phyloP scores from a whole-genome alignment of 2,888 invertebrate genomes.

The Aphidius colemani region DNA sequence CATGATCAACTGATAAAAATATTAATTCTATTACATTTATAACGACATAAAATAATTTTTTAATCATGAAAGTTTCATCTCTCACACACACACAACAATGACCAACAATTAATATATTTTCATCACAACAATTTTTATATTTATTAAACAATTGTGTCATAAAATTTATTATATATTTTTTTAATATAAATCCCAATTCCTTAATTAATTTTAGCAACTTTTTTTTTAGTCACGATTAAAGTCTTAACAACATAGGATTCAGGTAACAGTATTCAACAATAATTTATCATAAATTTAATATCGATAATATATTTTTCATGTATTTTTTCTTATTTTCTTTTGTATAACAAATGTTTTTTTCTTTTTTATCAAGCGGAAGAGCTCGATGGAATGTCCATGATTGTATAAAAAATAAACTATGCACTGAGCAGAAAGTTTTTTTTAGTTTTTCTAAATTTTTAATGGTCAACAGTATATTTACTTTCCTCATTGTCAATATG shows the following conservation, averaged over 20 bases:
- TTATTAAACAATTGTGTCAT: constrained; percentile 7
- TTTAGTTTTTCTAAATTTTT: neutral
- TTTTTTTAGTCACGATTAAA: neutral
- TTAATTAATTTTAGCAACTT: neutral
- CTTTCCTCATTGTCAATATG: constrained; percentile 25
- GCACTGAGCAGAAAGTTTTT: neutral
- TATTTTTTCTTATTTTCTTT: neutral
- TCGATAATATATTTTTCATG: neutral
- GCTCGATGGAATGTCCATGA: constrained; percentile 6
- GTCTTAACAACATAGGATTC: constrained; percentile 5
- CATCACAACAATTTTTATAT: neutral
- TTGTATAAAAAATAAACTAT: constrained; percentile 26
- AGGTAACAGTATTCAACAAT: constrained; percentile 19
- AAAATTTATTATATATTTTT: neutral
- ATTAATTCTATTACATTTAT: constrained; percentile 42
- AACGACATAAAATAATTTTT: constrained; percentile 35
- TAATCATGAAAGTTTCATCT: no score
- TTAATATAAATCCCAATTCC: neutral
- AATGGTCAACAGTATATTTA: neutral
- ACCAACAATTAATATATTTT: constrained; percentile 21
- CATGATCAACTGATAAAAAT: constrained; percentile 51
- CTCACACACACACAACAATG: neutral
- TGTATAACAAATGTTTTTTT: neutral
- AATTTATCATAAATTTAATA: constrained; percentile 4
- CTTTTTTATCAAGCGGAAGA: constrained; percentile 6